Conservation (phyloP, 2,888 invertebrate genomes). For the Lacanobia wlatinum region DNA sequence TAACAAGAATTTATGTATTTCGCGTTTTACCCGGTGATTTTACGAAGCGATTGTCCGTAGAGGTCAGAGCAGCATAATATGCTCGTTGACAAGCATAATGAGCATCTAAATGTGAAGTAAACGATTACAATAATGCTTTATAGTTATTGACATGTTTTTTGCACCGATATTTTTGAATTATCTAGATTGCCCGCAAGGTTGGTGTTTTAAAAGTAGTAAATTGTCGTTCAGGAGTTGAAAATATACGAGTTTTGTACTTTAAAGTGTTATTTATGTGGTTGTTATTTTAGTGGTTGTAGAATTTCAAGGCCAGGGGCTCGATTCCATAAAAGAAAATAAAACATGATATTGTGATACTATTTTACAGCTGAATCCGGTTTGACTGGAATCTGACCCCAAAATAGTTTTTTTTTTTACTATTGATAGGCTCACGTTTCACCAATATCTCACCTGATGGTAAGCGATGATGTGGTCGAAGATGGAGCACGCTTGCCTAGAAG, state of each 20-base stretch:
- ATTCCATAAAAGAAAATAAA: too few species aligned
- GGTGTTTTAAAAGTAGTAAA: background rate
- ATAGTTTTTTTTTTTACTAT: too few species aligned
- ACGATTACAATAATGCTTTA: constrained; percentile 43
- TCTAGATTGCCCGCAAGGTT: constrained; percentile 53
- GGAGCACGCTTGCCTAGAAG: too few species aligned
- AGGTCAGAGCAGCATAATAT: constrained; percentile 59
- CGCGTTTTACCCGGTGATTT: constrained; percentile 37
- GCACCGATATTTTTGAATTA: constrained; percentile 44
- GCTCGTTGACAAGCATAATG: constrained; percentile 54
- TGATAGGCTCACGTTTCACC: too few species aligned
- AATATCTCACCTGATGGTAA: too few species aligned
- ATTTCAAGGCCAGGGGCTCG: too few species aligned
- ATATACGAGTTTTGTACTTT: too few species aligned
- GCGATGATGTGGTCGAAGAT: too few species aligned
- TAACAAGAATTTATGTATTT: constrained; percentile 61
- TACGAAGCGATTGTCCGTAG: constrained; percentile 41
- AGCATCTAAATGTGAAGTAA: constrained; percentile 53
- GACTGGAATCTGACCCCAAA: too few species aligned
- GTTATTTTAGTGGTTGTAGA: background rate
- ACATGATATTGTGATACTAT: too few species aligned
- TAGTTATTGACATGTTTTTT: constrained; percentile 40
- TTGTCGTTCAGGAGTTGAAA: background rate
- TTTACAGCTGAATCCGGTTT: too few species aligned
- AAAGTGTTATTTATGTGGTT: background rate